A percentile compares a stretch with the other conserved stretches of the same genome.
phyloP scores from a whole-genome alignment of 2,113 vertebrate genomes.

The Cariama cristata region DNA sequence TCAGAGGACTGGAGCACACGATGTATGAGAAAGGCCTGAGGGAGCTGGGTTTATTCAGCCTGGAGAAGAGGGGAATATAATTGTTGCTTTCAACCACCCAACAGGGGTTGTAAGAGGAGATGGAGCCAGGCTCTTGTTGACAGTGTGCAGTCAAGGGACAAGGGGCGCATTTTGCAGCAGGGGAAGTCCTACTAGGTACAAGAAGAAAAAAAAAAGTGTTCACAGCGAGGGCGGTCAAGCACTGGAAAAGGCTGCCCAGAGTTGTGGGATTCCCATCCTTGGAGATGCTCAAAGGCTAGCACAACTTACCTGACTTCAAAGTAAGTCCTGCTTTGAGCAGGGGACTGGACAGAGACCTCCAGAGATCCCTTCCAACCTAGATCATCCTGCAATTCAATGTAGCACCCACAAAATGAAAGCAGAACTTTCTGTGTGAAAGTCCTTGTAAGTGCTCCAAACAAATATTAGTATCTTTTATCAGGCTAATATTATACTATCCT shows the following conservation, averaged over 20 bases:
- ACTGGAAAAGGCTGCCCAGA: neutral
- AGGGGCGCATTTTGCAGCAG: neutral
- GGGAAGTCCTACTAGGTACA: neutral
- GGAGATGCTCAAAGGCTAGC: neutral
- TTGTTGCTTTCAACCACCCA: neutral
- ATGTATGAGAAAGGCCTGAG: neutral
- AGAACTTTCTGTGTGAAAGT: neutral
- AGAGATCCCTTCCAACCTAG: neutral
- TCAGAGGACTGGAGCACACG: neutral
- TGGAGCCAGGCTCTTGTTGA: neutral
- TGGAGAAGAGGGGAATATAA: neutral
- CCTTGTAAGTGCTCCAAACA: neutral
- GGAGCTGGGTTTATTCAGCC: neutral
- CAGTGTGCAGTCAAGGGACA: neutral
- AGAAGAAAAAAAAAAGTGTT: neutral
- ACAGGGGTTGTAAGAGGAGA: neutral
- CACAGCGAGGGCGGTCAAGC: neutral
- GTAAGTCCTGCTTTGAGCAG: neutral
- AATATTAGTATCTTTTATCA: neutral
- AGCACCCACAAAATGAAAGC: neutral
- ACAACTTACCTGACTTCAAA: neutral
- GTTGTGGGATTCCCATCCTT: neutral
- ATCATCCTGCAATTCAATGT: neutral
- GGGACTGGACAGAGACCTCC: neutral
- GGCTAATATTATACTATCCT: neutral